A percentile compares a stretch with the other conserved stretches of the same genome.
phyloP scores from a whole-genome alignment of 2,797 vertebrate species.

The Agapornis canus region DNA sequence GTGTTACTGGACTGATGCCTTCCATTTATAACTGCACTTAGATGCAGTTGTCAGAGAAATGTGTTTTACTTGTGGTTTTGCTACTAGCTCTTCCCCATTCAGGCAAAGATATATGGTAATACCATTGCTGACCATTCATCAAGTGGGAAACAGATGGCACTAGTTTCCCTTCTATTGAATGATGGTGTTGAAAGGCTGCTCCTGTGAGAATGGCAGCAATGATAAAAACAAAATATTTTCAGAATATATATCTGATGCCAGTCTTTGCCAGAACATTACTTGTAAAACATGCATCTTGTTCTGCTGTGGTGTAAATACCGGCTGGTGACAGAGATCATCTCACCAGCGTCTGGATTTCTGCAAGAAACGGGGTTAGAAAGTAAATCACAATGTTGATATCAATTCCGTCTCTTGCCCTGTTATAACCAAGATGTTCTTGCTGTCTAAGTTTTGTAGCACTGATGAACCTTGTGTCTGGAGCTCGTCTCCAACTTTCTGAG shows the following conservation, averaged over 20 bases:
- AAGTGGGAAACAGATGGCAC: constrained; percentile 68
- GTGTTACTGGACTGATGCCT: neutral
- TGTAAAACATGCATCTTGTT: neutral
- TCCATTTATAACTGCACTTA: constrained; percentile 38
- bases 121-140: constrained; percentile 53
- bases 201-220: constrained; percentile 1
- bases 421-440: neutral
- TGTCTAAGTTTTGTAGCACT: neutral
- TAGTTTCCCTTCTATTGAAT: constrained; percentile 50
- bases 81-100: constrained; percentile 21
- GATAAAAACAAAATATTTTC: constrained; percentile 49
- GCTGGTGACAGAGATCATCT: neutral
- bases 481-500: neutral
- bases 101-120: constrained; percentile 23
- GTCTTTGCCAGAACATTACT: neutral
- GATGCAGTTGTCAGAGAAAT: constrained; percentile 46
- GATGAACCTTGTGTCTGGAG: neutral
- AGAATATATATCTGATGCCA: neutral
- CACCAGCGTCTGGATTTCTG: neutral
- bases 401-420: neutral
- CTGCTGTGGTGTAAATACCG: neutral
- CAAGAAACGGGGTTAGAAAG: neutral
- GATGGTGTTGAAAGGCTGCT: neutral
- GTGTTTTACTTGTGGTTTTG: constrained; percentile 53
- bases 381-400: neutral